These are phyloP conservation scores for Sicus ferrugineus DNA, from an alignment of 2,888 invertebrate genomes.

Conservation along the genomic window DNA sequence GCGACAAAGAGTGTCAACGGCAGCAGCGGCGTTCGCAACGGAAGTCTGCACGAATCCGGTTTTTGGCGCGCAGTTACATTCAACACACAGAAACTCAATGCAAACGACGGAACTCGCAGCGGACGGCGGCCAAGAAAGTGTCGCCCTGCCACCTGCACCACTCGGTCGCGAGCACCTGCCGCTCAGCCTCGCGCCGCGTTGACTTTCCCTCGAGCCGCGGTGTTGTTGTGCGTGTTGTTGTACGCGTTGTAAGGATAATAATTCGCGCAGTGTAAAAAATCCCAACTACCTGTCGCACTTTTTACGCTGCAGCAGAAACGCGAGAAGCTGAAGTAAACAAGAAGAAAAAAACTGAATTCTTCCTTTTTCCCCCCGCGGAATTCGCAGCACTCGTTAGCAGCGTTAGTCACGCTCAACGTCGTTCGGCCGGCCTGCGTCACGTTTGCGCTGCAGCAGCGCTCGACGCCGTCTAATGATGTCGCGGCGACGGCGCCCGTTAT, in stretches of 20 bases:
- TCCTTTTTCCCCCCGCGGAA: not conserved
- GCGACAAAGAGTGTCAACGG: not conserved
- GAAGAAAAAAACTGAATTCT: not conserved
- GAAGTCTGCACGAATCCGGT: slow-evolving; percentile 2
- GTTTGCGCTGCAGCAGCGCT: not conserved
- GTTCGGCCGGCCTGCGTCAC: slow-evolving; percentile 15
- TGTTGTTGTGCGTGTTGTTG: not conserved
- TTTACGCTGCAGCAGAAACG: not conserved
- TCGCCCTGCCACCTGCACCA: not conserved
- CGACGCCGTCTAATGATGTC: slow-evolving; percentile 41
- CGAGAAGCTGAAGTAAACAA: not conserved
- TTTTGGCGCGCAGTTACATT: slow-evolving; percentile 19
- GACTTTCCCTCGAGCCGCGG: no score
- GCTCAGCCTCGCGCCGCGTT: not conserved
- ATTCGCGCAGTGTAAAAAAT: not conserved
- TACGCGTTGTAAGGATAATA: not conserved
- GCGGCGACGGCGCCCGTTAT: slow-evolving; percentile 37
- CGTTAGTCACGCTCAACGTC: slow-evolving; percentile 28
- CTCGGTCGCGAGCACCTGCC: not conserved
- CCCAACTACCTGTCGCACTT: slow-evolving; percentile 11
- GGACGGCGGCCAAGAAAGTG: not conserved
- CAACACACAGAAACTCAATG: slow-evolving; percentile 1
- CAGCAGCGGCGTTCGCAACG: not conserved
- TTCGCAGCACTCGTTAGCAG: slow-evolving; percentile 13
- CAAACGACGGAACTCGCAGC: not conserved